Conservation (phyloP, 1,140 invertebrate genomes). For the Aphaenogaster floridana region DNA sequence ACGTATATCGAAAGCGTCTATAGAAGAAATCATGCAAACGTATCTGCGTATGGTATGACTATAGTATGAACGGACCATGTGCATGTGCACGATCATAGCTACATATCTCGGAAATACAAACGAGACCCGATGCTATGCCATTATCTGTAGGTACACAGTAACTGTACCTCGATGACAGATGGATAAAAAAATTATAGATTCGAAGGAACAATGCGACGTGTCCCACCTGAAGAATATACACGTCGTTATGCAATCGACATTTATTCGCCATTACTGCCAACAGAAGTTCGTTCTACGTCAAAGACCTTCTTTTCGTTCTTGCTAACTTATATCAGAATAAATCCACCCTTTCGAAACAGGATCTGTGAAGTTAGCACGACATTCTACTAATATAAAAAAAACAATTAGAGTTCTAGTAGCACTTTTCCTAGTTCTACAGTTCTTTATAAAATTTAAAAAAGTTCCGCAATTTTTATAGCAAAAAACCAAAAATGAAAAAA, state of each 20-base stretch:
- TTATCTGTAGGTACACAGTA: conserved; percentile 32
- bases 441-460: too few species aligned
- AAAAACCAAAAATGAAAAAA: too few species aligned
- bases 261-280: background rate
- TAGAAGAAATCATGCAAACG: conserved; percentile 22
- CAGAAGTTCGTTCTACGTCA: background rate
- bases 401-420: too few species aligned
- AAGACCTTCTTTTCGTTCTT: background rate
- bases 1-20: background rate
- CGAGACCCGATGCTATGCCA: conserved; percentile 22
- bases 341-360: background rate
- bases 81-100: conserved; percentile 22
- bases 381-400: too few species aligned
- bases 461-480: too few species aligned
- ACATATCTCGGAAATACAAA: conserved; percentile 40
- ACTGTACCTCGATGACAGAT: conserved; percentile 65
- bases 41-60: conserved; percentile 3
- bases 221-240: background rate
- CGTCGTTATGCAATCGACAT: conserved; percentile 13
- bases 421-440: too few species aligned
- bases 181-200: conserved; percentile 73
- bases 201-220: conserved; percentile 50
- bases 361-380: too few species aligned
- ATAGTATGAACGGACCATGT: background rate
- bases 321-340: background rate